A percentile compares a stretch with the other conserved stretches of the same genome.
phyloP scores from a whole-genome alignment of 2,888 invertebrate genomes.

The Mylabris sibirica region DNA sequence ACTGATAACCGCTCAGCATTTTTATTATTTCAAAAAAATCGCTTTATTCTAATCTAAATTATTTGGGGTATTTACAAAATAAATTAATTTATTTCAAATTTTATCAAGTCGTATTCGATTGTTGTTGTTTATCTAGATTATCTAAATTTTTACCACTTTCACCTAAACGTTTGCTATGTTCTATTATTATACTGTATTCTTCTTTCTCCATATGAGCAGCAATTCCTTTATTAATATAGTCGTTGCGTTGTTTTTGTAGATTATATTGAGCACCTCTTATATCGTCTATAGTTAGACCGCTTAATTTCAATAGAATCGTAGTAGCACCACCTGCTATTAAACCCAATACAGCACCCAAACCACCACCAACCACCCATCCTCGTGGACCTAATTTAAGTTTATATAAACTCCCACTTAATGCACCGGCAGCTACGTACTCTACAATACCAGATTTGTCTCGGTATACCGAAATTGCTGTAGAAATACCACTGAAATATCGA shows the following conservation, averaged over 20 bases:
- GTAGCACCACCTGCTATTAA: constrained; percentile 67
- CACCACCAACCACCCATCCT: constrained; percentile 72
- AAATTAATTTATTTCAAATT: constrained; percentile 21
- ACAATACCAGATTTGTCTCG: constrained; percentile 71
- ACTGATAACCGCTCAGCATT: constrained; percentile 17
- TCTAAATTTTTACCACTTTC: constrained; percentile 45
- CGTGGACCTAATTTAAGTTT: constrained; percentile 74
- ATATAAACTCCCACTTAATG: constrained; percentile 71
- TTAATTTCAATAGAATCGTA: constrained; percentile 64
- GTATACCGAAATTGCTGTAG: constrained; percentile 72
- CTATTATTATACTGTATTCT: constrained; percentile 47
- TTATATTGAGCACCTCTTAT: constrained; percentile 68
- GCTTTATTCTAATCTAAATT: neutral
- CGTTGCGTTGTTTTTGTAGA: constrained; percentile 59
- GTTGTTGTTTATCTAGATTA: constrained; percentile 39
- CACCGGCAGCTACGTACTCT: constrained; percentile 74
- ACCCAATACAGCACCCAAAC: constrained; percentile 70
- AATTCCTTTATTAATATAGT: constrained; percentile 53
- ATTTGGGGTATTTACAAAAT: constrained; percentile 15
- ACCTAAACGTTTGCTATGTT: constrained; percentile 45
- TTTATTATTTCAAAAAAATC: neutral
- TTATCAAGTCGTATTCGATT: constrained; percentile 3
- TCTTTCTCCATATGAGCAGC: constrained; percentile 49
- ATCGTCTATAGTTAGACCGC: constrained; percentile 72
- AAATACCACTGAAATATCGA: constrained; percentile 64